phyloP scores from a whole-genome alignment of 2,797 vertebrate species.

The Nannoperca australis region DNA sequence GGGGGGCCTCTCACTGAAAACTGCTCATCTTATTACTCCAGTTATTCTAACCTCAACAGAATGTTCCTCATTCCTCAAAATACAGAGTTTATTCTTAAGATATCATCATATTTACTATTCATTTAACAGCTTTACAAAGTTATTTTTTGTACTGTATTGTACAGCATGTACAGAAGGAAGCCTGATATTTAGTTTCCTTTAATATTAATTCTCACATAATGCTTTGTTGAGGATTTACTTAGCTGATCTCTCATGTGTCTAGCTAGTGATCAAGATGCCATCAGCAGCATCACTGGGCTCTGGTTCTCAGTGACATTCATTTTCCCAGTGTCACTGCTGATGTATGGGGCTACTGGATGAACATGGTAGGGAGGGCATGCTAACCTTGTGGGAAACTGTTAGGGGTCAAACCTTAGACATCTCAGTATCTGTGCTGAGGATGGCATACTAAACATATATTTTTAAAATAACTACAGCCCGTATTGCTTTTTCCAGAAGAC shows the following conservation, averaged over 20 bases:
- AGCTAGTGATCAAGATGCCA: constrained; percentile 51
- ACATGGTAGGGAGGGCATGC: constrained; percentile 76
- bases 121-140: constrained; percentile 14
- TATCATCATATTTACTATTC: constrained; percentile 21
- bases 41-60: constrained; percentile 39
- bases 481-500: not conserved
- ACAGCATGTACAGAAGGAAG: not conserved
- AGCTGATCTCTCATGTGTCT: constrained; percentile 47
- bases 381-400: constrained; percentile 81
- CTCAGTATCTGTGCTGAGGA: constrained; percentile 42
- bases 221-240: constrained; percentile 30
- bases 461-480: constrained; percentile 17
- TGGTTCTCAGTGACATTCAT: constrained; percentile 76
- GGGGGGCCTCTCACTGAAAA: constrained; percentile 22
- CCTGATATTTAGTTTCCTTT: constrained; percentile 12
- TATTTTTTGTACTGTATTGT: constrained; percentile 22
- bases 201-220: constrained; percentile 15
- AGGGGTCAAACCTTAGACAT: constrained; percentile 71
- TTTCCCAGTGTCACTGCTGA: constrained; percentile 82
- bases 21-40: constrained; percentile 33
- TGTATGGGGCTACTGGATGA: constrained; percentile 79
- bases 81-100: constrained; percentile 10
- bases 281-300: constrained; percentile 56
- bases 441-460: constrained; percentile 9
- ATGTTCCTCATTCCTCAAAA: constrained; percentile 36